These are phyloP conservation scores for Bradypus variegatus DNA, from an alignment of 2,797 vertebrate species.

Conservation along the genomic window DNA sequence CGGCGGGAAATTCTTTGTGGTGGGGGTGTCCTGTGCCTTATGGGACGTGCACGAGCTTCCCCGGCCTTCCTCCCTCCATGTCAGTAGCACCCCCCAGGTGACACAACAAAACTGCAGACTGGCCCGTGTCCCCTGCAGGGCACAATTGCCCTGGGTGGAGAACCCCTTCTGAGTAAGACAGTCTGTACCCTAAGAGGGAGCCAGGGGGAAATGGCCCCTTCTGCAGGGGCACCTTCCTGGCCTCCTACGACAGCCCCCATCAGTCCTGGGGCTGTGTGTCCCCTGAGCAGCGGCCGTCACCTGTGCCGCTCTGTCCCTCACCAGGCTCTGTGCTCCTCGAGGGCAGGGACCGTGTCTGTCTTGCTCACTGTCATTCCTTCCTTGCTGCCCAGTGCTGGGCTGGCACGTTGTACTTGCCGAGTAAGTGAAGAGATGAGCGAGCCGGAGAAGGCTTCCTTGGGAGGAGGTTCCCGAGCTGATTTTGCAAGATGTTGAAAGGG, in stretches of 20 bases:
- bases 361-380: background rate
- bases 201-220: fast-evolving
- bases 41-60: background rate
- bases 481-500: background rate
- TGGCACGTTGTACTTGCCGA: background rate
- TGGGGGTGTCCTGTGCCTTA: background rate
- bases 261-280: fast-evolving
- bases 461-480: too few species aligned
- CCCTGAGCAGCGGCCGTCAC: background rate
- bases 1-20: background rate
- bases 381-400: background rate
- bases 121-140: background rate
- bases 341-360: background rate
- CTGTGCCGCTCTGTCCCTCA: background rate
- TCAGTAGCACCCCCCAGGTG: background rate
- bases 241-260: fast-evolving
- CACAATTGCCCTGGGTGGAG: fast-evolving
- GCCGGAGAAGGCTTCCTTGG: background rate
- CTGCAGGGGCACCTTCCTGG: background rate
- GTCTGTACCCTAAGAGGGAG: background rate
- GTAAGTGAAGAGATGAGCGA: fast-evolving
- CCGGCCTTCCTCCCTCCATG: background rate
- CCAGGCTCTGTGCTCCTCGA: background rate
- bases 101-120: background rate
- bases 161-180: background rate